Base-by-base conservation (phyloP, 2,113 vertebrate genomes). In the Symphodus melops region DNA sequence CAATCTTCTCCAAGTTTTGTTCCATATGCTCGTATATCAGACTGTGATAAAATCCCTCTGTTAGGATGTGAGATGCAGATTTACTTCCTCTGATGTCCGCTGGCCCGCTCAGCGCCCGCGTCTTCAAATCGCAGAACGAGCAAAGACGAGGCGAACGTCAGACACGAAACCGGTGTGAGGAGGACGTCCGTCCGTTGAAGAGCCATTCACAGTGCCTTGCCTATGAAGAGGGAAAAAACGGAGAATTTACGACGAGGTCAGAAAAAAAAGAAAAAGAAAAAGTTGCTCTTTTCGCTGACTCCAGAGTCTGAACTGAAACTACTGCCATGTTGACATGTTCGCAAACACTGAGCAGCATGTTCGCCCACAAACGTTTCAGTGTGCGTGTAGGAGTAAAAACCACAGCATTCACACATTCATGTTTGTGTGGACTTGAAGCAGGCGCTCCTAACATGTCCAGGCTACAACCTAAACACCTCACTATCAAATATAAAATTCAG, bases 321-420 rank as follows among this genome's bases (percentile, higher is more conserved):
- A 72, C 37, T 80, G 73, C 21, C 25, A 64, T 71, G 64, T 14
- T 72, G 67, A 75, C 11, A 62, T 12, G 61, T 58, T 69, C 75
- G 44, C 42, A 77, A 77, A 64, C 60, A 81, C 33, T 19, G n/a
- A 77, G 61, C 41, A 13, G 48, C 72, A 86, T 74, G 69, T 72
- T 82, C 77, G 21, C 75, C 89, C 91, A 60, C 93, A 92, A 74
- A 68, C 42, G 85, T 90, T 88, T 90, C 89, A 85, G 64, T 90
- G 73, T 65, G 79, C 61, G 73, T 69, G 81, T 76, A 68, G 82
- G 79, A 85, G 72, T 74, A 12, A 3, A 87, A 93, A 88, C 89
- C 87, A 68, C 83, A 85, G 56, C 59, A 67, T 75, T 82, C 77
- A 84, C 77, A 84, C 55, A 81, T 77, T 84, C 84, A 77, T 73